Evolutionary conservation across 2,888 invertebrate species (phyloP).

Genomic region (Mystacides longicornis): DNA sequence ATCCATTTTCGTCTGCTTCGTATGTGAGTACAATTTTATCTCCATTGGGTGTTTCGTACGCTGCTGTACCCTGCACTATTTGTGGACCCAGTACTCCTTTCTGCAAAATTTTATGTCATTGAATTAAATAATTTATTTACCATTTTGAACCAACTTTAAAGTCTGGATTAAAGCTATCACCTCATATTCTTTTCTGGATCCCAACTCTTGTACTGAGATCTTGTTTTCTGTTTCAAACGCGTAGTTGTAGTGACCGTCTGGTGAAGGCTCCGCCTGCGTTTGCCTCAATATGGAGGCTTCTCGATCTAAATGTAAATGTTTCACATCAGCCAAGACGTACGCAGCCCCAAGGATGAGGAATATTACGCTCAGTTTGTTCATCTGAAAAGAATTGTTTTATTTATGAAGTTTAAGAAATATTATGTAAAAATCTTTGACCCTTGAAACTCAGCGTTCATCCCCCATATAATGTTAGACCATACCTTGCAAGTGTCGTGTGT

Average conservation of each 20-base stretch:
- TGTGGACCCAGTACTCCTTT: conserved; percentile 4
- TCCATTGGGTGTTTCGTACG: conserved; percentile 51
- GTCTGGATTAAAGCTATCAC: too few relatives aligned
- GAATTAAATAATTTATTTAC: too few relatives aligned
- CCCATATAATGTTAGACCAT: too few relatives aligned
- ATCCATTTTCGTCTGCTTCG: conserved; percentile 53
- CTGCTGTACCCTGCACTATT: conserved; percentile 43
- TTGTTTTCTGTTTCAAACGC: conserved; percentile 58
- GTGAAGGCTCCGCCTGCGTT: conserved; percentile 40
- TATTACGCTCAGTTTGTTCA: conserved; percentile 11
- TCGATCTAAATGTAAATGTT: neutral
- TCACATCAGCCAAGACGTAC: conserved; percentile 2
- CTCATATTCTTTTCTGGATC: conserved; percentile 43
- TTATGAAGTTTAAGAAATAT: too few relatives aligned
- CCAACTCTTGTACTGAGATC: conserved; percentile 50
- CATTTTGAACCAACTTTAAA: too few relatives aligned
- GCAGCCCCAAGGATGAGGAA: conserved; percentile 5
- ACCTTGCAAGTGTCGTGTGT: too few relatives aligned
- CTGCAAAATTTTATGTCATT: neutral
- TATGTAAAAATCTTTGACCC: too few relatives aligned
- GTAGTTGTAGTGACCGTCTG: conserved; percentile 52
- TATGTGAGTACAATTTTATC: conserved; percentile 37
- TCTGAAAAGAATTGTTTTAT: conserved; percentile 1
- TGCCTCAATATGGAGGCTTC: conserved; percentile 43
- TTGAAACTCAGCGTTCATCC: too few relatives aligned